Evolutionary conservation across 64 coral and sea anemone genomes (phyloP).

Genomic region (Actinia equina): DNA sequence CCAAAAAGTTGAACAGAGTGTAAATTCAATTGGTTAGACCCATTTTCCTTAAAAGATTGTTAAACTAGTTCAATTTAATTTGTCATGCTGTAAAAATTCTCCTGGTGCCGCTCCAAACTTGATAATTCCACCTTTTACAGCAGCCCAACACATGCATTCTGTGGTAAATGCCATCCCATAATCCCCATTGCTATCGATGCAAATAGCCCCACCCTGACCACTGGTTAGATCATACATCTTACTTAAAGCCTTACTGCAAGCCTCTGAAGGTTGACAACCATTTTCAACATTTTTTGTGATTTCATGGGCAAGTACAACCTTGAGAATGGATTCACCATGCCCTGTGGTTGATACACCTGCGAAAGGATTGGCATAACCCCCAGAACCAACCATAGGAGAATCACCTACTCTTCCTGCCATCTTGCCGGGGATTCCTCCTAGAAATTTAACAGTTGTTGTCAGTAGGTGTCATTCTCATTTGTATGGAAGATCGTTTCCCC

Average conservation of each 20-base stretch:
- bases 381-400: conserved; percentile 72
- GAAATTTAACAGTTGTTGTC: background rate
- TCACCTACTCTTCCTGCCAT: conserved; percentile 95
- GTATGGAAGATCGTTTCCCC: too few species aligned
- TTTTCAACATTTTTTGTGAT: conserved; percentile 71
- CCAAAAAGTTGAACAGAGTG: too few species aligned
- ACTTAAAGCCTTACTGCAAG: conserved; percentile 53
- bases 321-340: conserved; percentile 93
- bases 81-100: background rate
- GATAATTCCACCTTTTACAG: conserved; percentile 56
- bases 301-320: conserved; percentile 77
- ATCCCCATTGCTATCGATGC: conserved; percentile 63
- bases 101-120: conserved; percentile 59
- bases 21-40: too few species aligned
- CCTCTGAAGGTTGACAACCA: conserved; percentile 22
- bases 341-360: conserved; percentile 84
- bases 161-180: conserved; percentile 73
- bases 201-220: conserved; percentile 89
- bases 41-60: background rate
- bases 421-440: conserved; percentile 77
- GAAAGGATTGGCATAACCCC: conserved; percentile 71
- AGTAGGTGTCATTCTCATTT: too few species aligned
- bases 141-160: conserved; percentile 80
- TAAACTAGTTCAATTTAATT: background rate
- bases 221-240: conserved; percentile 57